phyloP scores from a whole-genome alignment of 2,797 vertebrate genomes.

The Sorex maritimensis region DNA sequence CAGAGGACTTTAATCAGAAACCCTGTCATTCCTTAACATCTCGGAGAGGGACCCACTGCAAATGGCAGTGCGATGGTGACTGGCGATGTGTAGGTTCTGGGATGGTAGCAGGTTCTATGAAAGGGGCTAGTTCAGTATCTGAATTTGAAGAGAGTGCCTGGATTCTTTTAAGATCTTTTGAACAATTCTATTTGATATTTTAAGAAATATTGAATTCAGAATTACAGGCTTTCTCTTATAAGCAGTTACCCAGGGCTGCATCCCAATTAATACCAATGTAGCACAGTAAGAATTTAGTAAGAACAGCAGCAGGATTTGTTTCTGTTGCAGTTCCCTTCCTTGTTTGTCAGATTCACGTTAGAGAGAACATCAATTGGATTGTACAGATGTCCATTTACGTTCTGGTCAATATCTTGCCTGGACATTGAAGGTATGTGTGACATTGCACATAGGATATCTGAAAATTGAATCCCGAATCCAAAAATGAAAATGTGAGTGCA shows the following conservation, averaged over 20 bases:
- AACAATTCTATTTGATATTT: background rate
- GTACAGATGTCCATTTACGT: background rate
- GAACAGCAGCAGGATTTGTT: too few relatives aligned
- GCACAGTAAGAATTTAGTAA: too few relatives aligned
- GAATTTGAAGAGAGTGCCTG: background rate
- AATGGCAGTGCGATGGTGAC: accelerated
- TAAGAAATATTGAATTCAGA: background rate
- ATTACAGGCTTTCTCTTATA: background rate
- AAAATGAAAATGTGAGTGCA: background rate
- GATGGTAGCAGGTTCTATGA: background rate
- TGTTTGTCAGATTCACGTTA: too few relatives aligned
- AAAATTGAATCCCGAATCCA: background rate
- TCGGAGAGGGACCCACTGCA: background rate
- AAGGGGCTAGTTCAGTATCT: accelerated
- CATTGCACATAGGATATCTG: accelerated
- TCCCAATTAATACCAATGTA: background rate
- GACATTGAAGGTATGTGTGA: background rate
- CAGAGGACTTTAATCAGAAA: too few relatives aligned
- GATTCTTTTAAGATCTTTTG: background rate
- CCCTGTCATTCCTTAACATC: background rate
- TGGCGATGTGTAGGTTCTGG: background rate
- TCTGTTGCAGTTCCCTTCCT: too few relatives aligned
- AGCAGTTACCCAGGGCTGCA: background rate
- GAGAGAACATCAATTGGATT: accelerated
- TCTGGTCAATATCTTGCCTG: background rate